Percentiles rank a stretch among this genome's conserved stretches.
These are phyloP conservation scores for Bombus difficillimus DNA, from an alignment of 1,140 invertebrate genomes.

Conservation along the genomic window DNA sequence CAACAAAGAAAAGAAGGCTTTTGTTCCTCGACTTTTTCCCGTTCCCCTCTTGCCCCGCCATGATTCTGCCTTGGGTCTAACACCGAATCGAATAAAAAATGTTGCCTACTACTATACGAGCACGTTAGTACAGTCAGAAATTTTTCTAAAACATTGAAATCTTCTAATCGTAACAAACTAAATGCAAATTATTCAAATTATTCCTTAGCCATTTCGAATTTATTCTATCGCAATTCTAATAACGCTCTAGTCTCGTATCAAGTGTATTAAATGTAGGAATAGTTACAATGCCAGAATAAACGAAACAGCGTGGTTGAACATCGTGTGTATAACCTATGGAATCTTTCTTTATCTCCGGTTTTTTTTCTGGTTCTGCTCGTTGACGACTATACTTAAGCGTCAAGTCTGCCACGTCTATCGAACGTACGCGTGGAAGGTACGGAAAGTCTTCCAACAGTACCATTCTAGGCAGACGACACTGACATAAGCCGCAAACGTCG, in stretches of 20 bases:
- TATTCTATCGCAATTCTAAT: background rate
- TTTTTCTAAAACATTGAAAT: background rate
- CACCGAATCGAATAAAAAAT: conserved; percentile 52
- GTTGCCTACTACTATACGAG: conserved; percentile 29
- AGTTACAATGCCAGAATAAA: background rate
- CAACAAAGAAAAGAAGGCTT: conserved; percentile 62
- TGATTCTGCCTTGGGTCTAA: conserved; percentile 47
- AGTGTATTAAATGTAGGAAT: background rate
- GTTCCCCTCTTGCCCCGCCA: conserved; percentile 23
- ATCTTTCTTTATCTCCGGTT: background rate
- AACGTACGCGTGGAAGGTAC: conserved; percentile 30
- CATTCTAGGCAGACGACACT: conserved; percentile 64
- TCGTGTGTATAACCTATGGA: background rate
- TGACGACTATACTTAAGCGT: background rate
- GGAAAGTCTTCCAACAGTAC: conserved; percentile 42
- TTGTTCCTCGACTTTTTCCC: conserved; percentile 64
- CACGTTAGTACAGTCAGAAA: conserved; percentile 35
- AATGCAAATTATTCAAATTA: background rate
- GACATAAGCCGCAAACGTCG: conserved; percentile 64
- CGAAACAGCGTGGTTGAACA: background rate
- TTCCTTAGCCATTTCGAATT: background rate
- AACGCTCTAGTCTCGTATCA: background rate
- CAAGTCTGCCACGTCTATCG: conserved; percentile 13
- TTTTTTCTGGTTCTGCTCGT: background rate
- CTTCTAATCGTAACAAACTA: background rate